Evolutionary conservation across 1,140 invertebrate genomes (phyloP).

Genomic region (Pseudobourletiella spinata): DNA sequence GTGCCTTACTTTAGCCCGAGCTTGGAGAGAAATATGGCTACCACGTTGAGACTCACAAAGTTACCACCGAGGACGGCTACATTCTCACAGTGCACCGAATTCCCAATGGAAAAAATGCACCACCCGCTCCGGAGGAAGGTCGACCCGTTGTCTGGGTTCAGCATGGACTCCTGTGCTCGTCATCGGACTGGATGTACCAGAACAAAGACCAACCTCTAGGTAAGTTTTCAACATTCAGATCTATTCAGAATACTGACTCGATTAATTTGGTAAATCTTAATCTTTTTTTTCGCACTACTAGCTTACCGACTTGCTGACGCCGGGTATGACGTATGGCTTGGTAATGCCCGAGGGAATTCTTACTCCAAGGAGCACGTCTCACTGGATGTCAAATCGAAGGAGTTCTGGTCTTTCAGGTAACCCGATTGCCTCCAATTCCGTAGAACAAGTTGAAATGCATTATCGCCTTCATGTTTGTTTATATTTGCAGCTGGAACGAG

Average conservation of each 20-base stretch:
- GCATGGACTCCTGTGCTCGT: constrained; percentile 60
- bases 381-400: constrained; percentile 28
- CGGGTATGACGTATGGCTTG: constrained; percentile 68
- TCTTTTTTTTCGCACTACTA: not conserved
- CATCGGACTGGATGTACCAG: constrained; percentile 42
- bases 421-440: too few species aligned
- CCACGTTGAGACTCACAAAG: constrained; percentile 20
- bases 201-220: not conserved
- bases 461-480: too few species aligned
- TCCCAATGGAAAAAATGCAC: constrained; percentile 41
- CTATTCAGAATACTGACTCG: not conserved
- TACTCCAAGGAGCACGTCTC: constrained; percentile 43
- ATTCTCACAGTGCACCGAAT: constrained; percentile 51
- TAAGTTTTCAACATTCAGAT: not conserved
- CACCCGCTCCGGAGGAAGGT: not conserved
- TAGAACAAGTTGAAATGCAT: too few species aligned
- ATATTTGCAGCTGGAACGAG: not conserved
- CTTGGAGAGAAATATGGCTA: too few species aligned
- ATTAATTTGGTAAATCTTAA: not conserved
- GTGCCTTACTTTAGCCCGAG: too few species aligned
- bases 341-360: constrained; percentile 38
- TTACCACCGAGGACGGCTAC: constrained; percentile 54
- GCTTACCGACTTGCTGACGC: constrained; percentile 51
- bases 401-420: constrained; percentile 41
- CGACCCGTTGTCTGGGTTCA: constrained; percentile 50